These are phyloP conservation scores for Chalcosyrphus nemorum DNA, from an alignment of 2,888 invertebrate genomes.

Conservation along the genomic window DNA sequence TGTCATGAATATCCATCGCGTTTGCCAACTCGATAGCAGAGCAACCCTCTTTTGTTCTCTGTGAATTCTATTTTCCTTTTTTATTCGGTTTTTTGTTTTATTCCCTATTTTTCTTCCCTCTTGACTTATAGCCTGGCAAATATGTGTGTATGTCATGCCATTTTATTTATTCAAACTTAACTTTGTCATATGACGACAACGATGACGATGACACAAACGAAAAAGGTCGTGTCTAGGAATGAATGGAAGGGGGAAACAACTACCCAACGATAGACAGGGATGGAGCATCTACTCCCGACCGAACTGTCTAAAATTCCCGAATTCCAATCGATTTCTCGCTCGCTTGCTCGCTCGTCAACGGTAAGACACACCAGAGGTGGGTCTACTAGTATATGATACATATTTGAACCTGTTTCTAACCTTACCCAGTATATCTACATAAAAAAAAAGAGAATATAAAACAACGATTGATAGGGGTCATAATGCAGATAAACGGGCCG, in stretches of 20 bases:
- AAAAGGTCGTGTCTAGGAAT: conserved; percentile 54
- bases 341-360: conserved; percentile 17
- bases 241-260: conserved; percentile 18
- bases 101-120: conserved; percentile 50
- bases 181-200: conserved; percentile 56
- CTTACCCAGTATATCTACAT: no score
- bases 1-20: conserved; percentile 66
- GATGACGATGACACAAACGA: conserved; percentile 47
- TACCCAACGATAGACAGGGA: conserved; percentile 29
- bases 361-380: conserved; percentile 20
- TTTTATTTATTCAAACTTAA: conserved; percentile 71
- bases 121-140: conserved; percentile 60
- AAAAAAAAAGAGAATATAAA: conserved; percentile 51
- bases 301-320: conserved; percentile 48
- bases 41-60: conserved; percentile 29
- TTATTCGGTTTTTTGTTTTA: conserved; percentile 39
- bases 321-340: conserved; percentile 59
- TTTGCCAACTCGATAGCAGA: conserved; percentile 24
- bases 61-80: conserved; percentile 1
- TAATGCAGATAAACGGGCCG: conserved; percentile 72
- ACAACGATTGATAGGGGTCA: conserved; percentile 72
- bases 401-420: conserved; percentile 27
- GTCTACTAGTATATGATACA: conserved; percentile 24
- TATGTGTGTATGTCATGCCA: conserved; percentile 55
- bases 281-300: conserved; percentile 29